Evolutionary conservation across 2,888 invertebrate species (phyloP).

Genomic region (Dasypolia templi): DNA sequence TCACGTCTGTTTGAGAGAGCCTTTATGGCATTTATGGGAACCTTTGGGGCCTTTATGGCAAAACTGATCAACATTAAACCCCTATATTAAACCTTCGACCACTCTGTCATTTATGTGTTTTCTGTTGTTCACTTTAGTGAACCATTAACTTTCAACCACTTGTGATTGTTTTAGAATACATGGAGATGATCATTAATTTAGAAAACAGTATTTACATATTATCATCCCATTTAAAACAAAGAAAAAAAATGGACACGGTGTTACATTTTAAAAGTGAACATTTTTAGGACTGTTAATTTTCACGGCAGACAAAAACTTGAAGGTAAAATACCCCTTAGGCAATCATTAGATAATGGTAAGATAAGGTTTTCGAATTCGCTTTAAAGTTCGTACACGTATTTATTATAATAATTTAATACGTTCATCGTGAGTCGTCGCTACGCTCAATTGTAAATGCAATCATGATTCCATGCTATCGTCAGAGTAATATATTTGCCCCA

Average conservation of each 20-base stretch:
- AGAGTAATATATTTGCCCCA: conserved; percentile 21
- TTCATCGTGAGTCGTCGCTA: background rate
- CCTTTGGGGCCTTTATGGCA: too few relatives aligned
- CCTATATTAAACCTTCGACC: background rate
- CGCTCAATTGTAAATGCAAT: conserved; percentile 9
- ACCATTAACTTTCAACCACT: background rate
- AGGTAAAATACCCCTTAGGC: background rate
- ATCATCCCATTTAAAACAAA: background rate
- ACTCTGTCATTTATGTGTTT: background rate
- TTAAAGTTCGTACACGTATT: conserved; percentile 10
- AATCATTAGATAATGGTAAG: conserved; percentile 7
- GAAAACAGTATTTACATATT: conserved; percentile 13
- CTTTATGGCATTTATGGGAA: too few relatives aligned
- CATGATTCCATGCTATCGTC: conserved; percentile 21
- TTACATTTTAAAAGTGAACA: background rate
- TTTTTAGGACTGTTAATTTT: background rate
- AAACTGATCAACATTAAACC: background rate
- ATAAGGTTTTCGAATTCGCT: background rate
- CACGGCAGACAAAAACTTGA: background rate
- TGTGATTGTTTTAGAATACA: background rate
- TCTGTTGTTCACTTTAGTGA: too few relatives aligned
- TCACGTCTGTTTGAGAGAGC: too few relatives aligned
- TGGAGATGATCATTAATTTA: conserved; percentile 1
- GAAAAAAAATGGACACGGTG: background rate
- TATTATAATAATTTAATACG: conserved; percentile 20